These are phyloP conservation scores for Pogonognathellus flavescens DNA, from an alignment of 1,140 invertebrate genomes.

Conservation along the genomic window DNA sequence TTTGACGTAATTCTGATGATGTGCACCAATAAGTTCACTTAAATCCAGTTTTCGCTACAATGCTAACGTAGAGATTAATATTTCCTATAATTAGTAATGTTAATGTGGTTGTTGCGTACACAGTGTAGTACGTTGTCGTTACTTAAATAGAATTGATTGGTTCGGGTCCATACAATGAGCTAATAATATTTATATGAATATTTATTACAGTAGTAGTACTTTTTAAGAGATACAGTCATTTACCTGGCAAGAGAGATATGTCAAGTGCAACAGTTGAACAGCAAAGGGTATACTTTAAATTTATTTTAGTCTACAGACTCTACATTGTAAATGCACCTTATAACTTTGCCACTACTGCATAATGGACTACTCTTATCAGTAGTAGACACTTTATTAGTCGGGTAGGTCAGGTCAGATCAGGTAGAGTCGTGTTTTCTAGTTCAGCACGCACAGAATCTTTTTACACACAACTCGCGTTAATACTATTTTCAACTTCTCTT, in stretches of 20 bases:
- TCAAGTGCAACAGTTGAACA: constrained; percentile 44
- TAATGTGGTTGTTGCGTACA: background rate
- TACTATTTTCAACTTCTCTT: no score
- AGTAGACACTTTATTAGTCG: background rate
- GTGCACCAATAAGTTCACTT: constrained; percentile 22
- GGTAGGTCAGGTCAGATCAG: background rate
- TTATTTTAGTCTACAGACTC: background rate
- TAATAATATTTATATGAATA: background rate
- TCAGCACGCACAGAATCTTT: no score
- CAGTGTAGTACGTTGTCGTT: background rate
- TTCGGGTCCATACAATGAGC: constrained; percentile 18
- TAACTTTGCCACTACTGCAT: background rate
- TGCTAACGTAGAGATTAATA: no score
- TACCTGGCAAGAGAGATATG: constrained; percentile 41
- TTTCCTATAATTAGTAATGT: no score
- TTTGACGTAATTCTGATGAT: background rate
- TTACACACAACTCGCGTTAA: no score
- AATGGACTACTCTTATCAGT: background rate
- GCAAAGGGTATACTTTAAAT: constrained; percentile 20
- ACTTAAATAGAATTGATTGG: background rate
- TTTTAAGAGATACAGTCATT: constrained; percentile 1
- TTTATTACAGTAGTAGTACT: no score
- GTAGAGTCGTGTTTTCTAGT: no score
- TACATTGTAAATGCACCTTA: background rate
- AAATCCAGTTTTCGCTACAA: background rate